A percentile compares a stretch with the other conserved stretches of the same genome.
Evolutionary conservation across 1,140 invertebrate genomes (phyloP).

Genomic region (Tetramorium alpestre): DNA sequence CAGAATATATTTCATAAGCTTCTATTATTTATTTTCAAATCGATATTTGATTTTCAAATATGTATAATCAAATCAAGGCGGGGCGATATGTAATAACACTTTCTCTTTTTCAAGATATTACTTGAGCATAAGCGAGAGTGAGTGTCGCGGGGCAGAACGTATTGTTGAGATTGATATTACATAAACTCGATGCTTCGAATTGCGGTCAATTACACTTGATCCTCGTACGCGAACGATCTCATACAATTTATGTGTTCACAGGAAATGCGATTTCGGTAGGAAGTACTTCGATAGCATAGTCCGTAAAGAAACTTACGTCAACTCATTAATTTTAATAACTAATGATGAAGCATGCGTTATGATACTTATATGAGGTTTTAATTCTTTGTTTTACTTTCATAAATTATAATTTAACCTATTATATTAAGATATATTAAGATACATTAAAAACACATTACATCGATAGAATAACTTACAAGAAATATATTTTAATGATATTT

Average conservation of each 20-base stretch:
- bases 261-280: constrained; percentile 23
- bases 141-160: constrained; percentile 10
- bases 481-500: not conserved
- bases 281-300: not conserved
- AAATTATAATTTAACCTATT: not conserved
- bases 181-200: constrained; percentile 27
- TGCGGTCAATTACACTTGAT: constrained; percentile 45
- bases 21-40: not conserved
- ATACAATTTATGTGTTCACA: constrained; percentile 36
- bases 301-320: not conserved
- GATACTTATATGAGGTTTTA: not conserved
- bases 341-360: not conserved
- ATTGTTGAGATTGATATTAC: constrained; percentile 56
- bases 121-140: constrained; percentile 31
- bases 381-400: not conserved
- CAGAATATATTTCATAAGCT: not conserved
- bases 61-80: constrained; percentile 26
- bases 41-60: constrained; percentile 31
- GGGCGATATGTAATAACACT: constrained; percentile 39
- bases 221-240: constrained; percentile 69
- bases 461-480: not conserved
- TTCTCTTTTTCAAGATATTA: constrained; percentile 55
- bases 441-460: not conserved
- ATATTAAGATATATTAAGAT: not conserved
- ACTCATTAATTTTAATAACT: constrained; percentile 5